Evolutionary conservation across 1,140 invertebrate genomes (phyloP).

Genomic region (Lutraria rhynchaena): DNA sequence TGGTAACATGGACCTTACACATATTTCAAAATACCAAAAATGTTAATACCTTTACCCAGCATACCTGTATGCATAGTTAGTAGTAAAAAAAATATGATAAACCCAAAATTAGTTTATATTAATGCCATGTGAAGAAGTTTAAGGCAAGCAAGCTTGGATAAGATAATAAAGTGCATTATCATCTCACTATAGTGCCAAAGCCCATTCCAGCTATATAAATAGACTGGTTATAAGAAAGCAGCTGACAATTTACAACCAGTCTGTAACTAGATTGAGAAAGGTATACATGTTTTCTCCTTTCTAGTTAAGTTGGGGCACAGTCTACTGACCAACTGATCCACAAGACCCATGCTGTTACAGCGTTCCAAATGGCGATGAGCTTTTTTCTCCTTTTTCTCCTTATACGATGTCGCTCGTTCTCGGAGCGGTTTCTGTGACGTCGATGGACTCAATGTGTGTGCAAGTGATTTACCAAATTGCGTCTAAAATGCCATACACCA

Average conservation of each 20-base stretch:
- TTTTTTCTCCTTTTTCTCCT: constrained; percentile 80
- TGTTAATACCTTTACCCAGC: not conserved
- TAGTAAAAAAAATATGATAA: no score
- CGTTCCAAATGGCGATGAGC: constrained; percentile 72
- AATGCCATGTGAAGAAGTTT: no score
- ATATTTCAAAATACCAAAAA: not conserved
- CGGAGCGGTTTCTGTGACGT: constrained; percentile 52
- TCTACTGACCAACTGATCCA: constrained; percentile 78
- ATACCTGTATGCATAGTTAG: no score
- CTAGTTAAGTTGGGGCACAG: constrained; percentile 4
- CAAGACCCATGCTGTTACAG: constrained; percentile 75
- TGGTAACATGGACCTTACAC: no score
- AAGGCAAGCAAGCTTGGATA: no score
- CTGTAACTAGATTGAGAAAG: constrained; percentile 16
- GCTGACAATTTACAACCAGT: constrained; percentile 17
- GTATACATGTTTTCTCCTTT: not conserved
- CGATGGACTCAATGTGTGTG: constrained; percentile 31
- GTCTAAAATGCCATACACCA: constrained; percentile 53
- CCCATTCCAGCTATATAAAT: no score
- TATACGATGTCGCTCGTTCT: constrained; percentile 78
- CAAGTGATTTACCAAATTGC: constrained; percentile 36
- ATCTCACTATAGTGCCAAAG: no score
- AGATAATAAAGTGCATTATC: no score
- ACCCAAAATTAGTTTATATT: no score
- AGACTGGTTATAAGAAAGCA: constrained; percentile 3